Percentiles rank a stretch among this genome's conserved stretches.
phyloP scores from a whole-genome alignment of 2,113 vertebrate genomes.

The Macquaria australasica region DNA sequence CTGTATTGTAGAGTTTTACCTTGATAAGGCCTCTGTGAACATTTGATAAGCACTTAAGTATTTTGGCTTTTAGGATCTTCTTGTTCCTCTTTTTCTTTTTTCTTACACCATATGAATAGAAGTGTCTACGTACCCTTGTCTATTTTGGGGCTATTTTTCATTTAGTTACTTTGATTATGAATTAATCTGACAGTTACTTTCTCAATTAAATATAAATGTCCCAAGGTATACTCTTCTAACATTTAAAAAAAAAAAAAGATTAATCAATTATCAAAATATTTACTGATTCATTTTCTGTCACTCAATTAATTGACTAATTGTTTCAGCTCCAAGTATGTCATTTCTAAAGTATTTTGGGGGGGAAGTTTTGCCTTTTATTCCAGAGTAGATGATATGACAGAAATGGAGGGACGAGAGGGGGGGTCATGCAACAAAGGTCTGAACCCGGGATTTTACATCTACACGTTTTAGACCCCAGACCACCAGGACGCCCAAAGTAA shows the following conservation, averaged over 20 bases:
- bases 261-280: not conserved
- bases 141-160: not conserved
- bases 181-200: not conserved
- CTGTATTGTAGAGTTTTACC: not conserved
- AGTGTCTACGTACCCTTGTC: not conserved
- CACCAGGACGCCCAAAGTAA: too few species aligned
- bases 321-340: too few species aligned
- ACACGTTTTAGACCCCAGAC: too few species aligned
- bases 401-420: not conserved
- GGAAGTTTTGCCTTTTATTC: too few species aligned
- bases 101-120: not conserved
- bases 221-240: not conserved
- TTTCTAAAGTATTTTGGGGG: too few species aligned
- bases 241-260: too few species aligned
- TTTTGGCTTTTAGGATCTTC: constrained; percentile 10
- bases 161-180: not conserved
- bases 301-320: not conserved
- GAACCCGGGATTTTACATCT: not conserved
- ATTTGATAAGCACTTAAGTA: not conserved
- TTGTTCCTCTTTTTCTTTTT: not conserved
- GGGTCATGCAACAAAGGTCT: not conserved
- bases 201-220: too few species aligned
- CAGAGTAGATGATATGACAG: too few species aligned
- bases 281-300: not conserved
- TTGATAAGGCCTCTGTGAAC: not conserved